Conservation (phyloP, 2,113 vertebrate species). For the Castor canadensis region DNA sequence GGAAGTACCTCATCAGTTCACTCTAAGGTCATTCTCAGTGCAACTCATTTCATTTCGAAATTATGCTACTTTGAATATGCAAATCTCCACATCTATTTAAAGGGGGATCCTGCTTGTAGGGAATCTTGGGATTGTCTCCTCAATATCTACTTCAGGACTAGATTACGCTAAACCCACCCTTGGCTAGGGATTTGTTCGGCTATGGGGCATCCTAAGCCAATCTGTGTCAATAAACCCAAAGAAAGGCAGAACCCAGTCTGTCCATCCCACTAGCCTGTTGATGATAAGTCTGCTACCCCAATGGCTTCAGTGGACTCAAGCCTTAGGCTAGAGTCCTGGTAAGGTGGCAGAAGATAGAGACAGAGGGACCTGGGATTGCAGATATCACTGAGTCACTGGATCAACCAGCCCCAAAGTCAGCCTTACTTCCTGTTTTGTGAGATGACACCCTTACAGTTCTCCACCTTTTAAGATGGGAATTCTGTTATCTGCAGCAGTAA, state of each 20-base stretch:
- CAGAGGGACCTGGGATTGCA: not conserved
- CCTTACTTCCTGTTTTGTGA: not conserved
- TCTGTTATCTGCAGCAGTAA: not conserved
- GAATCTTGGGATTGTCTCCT: not conserved
- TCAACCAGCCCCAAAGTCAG: not conserved
- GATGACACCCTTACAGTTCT: not conserved
- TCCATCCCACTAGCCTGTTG: not conserved
- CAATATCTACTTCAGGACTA: not conserved
- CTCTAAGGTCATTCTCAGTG: not conserved
- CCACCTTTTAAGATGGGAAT: not conserved
- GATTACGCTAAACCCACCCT: not conserved
- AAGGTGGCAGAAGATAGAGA: not conserved
- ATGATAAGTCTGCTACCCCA: not conserved
- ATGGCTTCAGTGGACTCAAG: not conserved
- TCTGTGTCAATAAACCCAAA: not conserved
- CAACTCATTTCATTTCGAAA: not conserved
- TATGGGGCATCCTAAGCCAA: not conserved
- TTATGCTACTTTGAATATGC: not conserved
- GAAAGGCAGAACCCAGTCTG: not conserved
- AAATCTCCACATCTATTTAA: not conserved
- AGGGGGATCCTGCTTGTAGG: not conserved
- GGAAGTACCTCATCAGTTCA: not conserved
- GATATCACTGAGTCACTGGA: not conserved
- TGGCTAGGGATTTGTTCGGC: slow-evolving; percentile 9
- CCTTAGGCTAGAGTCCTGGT: not conserved